Base-by-base conservation (phyloP, 2,113 vertebrate genomes). In the Ctenomys sociabilis region DNA sequence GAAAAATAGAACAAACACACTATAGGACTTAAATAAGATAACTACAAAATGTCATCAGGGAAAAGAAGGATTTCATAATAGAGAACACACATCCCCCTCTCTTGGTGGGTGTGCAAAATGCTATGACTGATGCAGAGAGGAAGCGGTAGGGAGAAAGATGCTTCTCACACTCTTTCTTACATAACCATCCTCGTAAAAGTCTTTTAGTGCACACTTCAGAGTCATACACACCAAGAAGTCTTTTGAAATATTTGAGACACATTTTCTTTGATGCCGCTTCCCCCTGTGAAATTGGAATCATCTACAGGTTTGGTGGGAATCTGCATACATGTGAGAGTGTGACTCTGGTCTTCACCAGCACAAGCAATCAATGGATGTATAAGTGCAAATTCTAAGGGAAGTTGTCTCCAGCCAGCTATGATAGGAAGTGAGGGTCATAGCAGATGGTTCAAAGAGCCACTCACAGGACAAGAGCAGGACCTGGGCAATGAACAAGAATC, bases 31-130 rank as follows among this genome's bases (percentile, higher is more conserved):
- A 37, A 0, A 0, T 66, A 37, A 86, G 77, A 43, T 88, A 77
- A 32, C 43, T 13, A 14, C 17, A 52, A 72, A 78, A 16, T 24
- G 21, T 52, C 54, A 78, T 12, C 13, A 61, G 32, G 2, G 72
- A 28, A 82, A 64, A 87, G 35, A 73, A 87, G n/a, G 28, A 54
- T 12, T 77, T 22, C 16, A 12, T 57, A 28, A 37, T 11, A 66
- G 49, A 88, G 88, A 82, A 28, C 64, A 88, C 92, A n/a, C 35
- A 26, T 85, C 91, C 54, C 85, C 85, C 75, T 70, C 88, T 95
- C 68, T 95, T 68, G 85, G 91, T 24, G 63, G 85, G 24, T 85
- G 5, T 19, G 4, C 10, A 32, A 95, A 94, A 9, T 26, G 28
- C 9, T 4, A 0, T 7, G 11, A 26, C 28, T 2, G 45, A 64